Percentiles rank a stretch among this genome's conserved stretches.
phyloP scores from a whole-genome alignment of 2,888 invertebrate genomes.

The Philopedon plagiatum region DNA sequence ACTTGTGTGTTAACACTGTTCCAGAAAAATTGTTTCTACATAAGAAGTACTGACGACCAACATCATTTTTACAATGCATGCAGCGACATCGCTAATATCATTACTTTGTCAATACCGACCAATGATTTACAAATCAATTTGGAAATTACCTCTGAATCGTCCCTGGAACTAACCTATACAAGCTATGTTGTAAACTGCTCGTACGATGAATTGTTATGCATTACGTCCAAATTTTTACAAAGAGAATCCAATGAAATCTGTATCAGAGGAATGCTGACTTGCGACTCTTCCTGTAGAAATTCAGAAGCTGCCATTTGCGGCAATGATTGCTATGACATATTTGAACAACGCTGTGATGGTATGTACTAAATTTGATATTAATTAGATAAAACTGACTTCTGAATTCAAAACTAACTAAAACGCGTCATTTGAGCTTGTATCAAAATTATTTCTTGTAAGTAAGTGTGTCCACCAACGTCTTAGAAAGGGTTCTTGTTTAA shows the following conservation, averaged over 20 bases:
- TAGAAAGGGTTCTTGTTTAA: too few species aligned
- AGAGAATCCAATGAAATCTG: slow-evolving; percentile 16
- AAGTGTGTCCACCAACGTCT: too few species aligned
- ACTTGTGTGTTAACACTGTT: background rate
- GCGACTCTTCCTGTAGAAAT: slow-evolving; percentile 6
- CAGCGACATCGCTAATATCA: background rate
- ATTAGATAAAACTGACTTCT: too few species aligned
- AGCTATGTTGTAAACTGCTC: slow-evolving; percentile 36
- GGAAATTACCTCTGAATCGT: slow-evolving; percentile 7
- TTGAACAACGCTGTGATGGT: slow-evolving; percentile 41
- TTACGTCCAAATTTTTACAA: background rate
- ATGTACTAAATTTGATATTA: too few species aligned
- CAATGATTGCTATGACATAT: slow-evolving; percentile 36
- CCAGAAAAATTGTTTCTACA: slow-evolving; percentile 32
- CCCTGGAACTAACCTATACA: slow-evolving; percentile 15
- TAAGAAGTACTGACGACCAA: slow-evolving; percentile 5
- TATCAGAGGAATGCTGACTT: slow-evolving; percentile 15
- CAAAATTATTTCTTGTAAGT: too few species aligned
- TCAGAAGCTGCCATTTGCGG: slow-evolving; percentile 23
- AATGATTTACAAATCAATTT: slow-evolving; percentile 24
- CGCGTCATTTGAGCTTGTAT: too few species aligned
- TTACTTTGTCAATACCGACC: slow-evolving; percentile 13
- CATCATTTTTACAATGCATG: slow-evolving; percentile 15
- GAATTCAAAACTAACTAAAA: too few species aligned
- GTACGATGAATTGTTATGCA: slow-evolving; percentile 24